Base-by-base conservation (phyloP, 53 echinoderm and acorn worm genomes). In the Paracentrotus lividus region DNA sequence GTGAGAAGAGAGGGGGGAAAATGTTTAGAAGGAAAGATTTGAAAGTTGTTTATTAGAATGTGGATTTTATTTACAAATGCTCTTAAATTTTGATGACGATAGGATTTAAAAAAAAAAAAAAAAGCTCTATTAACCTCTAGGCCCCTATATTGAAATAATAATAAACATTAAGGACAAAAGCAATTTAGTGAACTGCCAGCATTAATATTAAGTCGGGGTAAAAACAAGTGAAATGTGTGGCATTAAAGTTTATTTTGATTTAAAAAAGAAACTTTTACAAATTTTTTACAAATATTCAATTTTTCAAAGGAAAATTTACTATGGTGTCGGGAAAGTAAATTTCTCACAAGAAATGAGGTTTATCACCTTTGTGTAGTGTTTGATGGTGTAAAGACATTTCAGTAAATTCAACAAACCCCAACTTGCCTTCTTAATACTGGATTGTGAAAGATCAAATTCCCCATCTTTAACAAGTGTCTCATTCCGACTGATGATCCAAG, bases 401-500 rank as follows among this genome's bases (percentile, higher is more conserved):
- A 38, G 16, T 5, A 32, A 36, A 36, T 40, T 40, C 72, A 21
- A 6, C 18, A 10, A 3, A 72, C 72, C 40, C 21, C 5, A 27
- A 36, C 72, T 36, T 38, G 69, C 38, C 38, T 69, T 18, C 21
- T 12, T 81, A 81, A 47, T n/a, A 26, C 81, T 81, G 44, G 45
- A 45, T 81, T 47, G n/a, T 8, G 81, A 24, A 47, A 81, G 81
- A 81, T 81, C 81, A 81, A 81, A 81, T 81, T 81, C 81, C 23
- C 44, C 49, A 27, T 12, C 24, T 24, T 45, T 47, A 4, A n/a
- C 81, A 81, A 81, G 81, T 81, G 81, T 47, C 81, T 47, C 5
- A n/a, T 10, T 20, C 4, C 24, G 26, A 81, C 26, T 8, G n/a
- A 23, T 54, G 55, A 54, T 86, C 57, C 86, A 5, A 23, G 20